phyloP scores from a whole-genome alignment of 1,140 invertebrate species.

The Macrobrachium nipponense region DNA sequence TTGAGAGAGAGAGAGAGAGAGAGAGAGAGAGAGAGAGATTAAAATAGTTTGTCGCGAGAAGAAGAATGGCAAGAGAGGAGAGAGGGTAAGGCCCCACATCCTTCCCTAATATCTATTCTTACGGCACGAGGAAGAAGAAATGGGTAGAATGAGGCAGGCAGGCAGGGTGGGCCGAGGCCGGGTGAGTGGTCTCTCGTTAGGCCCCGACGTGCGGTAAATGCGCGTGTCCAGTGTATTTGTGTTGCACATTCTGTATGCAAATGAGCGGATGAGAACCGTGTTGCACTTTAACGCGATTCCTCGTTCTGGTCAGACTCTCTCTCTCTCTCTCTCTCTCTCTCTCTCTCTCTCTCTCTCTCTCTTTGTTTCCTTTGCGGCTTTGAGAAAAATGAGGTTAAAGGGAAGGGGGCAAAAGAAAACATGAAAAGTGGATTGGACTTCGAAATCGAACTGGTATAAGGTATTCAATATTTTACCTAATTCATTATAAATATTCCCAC shows the following conservation, averaged over 20 bases:
- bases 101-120: neutral
- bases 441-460: neutral
- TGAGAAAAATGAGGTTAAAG: neutral
- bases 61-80: neutral
- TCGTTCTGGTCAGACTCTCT: slow-evolving; percentile 45
- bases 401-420: neutral
- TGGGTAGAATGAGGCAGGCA: neutral
- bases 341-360: neutral
- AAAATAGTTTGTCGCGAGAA: no score
- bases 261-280: slow-evolving; percentile 44
- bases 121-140: neutral
- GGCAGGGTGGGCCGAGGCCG: neutral
- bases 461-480: neutral
- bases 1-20: neutral
- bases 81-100: neutral
- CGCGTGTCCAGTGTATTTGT: slow-evolving; percentile 58
- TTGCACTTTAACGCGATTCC: slow-evolving; percentile 57
- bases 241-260: slow-evolving; percentile 61
- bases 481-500: neutral
- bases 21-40: slow-evolving; percentile 8
- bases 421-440: neutral
- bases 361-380: neutral
- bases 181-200: slow-evolving; percentile 32
- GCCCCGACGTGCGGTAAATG: slow-evolving; percentile 55
- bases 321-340: neutral